A percentile compares a stretch with the other conserved stretches of the same genome.
phyloP scores from a whole-genome alignment of 1,140 invertebrate species.

The Zaprionus ghesquierei region DNA sequence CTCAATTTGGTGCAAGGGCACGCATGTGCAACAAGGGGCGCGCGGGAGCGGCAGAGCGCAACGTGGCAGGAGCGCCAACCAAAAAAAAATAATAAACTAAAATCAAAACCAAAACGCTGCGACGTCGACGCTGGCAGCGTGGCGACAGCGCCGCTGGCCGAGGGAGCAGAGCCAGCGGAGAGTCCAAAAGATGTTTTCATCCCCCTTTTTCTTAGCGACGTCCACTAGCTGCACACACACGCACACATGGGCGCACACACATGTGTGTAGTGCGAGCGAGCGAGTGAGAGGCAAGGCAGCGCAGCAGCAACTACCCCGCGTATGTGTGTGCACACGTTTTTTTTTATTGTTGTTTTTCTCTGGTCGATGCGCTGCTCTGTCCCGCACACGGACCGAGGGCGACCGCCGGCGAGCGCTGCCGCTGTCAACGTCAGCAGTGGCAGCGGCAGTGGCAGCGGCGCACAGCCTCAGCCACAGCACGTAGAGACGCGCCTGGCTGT shows the following conservation, averaged over 20 bases:
- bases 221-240: constrained; percentile 64
- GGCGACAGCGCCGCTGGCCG: constrained; percentile 9
- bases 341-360: constrained; percentile 52
- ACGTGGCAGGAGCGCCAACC: constrained; percentile 35
- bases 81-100: constrained; percentile 1
- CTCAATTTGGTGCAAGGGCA: constrained; percentile 39
- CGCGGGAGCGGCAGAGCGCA: constrained; percentile 1
- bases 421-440: constrained; percentile 34
- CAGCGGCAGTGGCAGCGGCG: constrained; percentile 57
- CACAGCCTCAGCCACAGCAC: neutral
- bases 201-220: constrained; percentile 66
- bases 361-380: constrained; percentile 5
- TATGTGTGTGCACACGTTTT: constrained; percentile 52
- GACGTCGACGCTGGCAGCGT: neutral
- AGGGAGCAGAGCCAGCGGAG: constrained; percentile 27
- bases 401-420: constrained; percentile 34
- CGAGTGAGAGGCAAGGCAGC: constrained; percentile 7
- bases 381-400: constrained; percentile 41
- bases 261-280: constrained; percentile 18
- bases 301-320: constrained; percentile 55
- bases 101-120: neutral
- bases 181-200: constrained; percentile 64
- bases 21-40: constrained; percentile 26
- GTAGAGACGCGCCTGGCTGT: neutral
- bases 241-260: constrained; percentile 20